Percentiles rank a stretch among this genome's conserved stretches.
These are phyloP conservation scores for Thelaira solivaga DNA, from an alignment of 2,888 invertebrate genomes.

Conservation along the genomic window DNA sequence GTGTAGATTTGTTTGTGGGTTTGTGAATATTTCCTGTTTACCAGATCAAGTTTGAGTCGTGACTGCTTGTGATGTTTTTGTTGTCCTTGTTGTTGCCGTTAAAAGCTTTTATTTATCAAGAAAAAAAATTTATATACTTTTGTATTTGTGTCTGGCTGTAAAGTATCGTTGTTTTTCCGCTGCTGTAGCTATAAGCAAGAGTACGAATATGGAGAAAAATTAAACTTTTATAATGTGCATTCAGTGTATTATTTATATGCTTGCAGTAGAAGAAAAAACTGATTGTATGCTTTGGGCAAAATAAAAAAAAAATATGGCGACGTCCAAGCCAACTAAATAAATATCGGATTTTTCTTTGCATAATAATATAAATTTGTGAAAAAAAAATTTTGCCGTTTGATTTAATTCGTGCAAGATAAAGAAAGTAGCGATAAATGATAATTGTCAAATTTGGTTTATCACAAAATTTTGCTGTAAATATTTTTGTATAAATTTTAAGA, in stretches of 20 bases:
- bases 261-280: background rate
- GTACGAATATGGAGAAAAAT: background rate
- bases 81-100: background rate
- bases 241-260: background rate
- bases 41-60: constrained; percentile 2
- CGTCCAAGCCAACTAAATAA: constrained; percentile 20
- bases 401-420: too few relatives aligned
- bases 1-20: background rate
- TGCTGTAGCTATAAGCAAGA: background rate
- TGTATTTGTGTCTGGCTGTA: background rate
- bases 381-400: too few relatives aligned
- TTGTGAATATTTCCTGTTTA: constrained; percentile 41
- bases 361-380: too few relatives aligned
- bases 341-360: too few relatives aligned
- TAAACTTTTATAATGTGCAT: background rate
- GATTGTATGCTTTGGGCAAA: constrained; percentile 19
- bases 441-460: background rate
- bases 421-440: background rate
- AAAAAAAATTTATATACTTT: background rate
- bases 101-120: constrained; percentile 20
- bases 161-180: background rate
- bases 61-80: constrained; percentile 4
- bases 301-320: background rate
- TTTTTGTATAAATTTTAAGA: background rate
- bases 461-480: too few relatives aligned